A percentile compares a stretch with the other conserved stretches of the same genome.
These are phyloP conservation scores for Gallinago undulata DNA, from an alignment of 2,113 vertebrate species.

Conservation along the genomic window DNA sequence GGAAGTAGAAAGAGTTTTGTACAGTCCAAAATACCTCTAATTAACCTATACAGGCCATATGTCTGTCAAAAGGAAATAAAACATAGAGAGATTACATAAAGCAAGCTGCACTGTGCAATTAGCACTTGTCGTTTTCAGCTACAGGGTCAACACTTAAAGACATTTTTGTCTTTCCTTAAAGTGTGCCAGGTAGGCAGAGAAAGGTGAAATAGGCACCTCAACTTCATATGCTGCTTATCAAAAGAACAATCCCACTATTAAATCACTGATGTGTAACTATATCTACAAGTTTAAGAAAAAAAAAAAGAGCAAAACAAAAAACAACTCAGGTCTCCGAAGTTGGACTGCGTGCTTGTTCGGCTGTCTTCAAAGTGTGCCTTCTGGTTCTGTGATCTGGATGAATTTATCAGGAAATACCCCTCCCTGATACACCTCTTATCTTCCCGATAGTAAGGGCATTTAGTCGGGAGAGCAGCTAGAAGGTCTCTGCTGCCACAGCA, in stretches of 20 bases:
- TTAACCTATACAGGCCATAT: too few relatives aligned
- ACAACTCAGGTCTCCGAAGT: neutral
- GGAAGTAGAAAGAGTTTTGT: slow-evolving; percentile 10
- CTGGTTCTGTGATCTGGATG: neutral
- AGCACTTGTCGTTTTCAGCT: too few relatives aligned
- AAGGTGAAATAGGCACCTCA: too few relatives aligned
- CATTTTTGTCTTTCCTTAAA: too few relatives aligned
- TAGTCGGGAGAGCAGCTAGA: neutral
- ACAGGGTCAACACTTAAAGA: too few relatives aligned
- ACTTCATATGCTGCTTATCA: too few relatives aligned
- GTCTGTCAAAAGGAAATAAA: too few relatives aligned
- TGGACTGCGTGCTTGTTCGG: neutral
- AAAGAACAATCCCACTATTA: neutral
- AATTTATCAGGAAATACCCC: neutral
- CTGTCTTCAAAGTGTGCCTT: neutral
- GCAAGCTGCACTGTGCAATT: too few relatives aligned
- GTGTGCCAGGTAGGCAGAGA: too few relatives aligned
- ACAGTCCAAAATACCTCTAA: neutral
- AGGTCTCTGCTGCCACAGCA: neutral
- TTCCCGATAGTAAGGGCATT: neutral
- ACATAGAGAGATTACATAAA: too few relatives aligned
- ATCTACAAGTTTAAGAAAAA: neutral
- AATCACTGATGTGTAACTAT: neutral
- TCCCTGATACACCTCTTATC: neutral
- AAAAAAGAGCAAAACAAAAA: neutral